Evolutionary conservation across 2,888 invertebrate species (phyloP), one percentile per base, ranked within the genome.

Genomic region (Lobophora halterata): DNA sequence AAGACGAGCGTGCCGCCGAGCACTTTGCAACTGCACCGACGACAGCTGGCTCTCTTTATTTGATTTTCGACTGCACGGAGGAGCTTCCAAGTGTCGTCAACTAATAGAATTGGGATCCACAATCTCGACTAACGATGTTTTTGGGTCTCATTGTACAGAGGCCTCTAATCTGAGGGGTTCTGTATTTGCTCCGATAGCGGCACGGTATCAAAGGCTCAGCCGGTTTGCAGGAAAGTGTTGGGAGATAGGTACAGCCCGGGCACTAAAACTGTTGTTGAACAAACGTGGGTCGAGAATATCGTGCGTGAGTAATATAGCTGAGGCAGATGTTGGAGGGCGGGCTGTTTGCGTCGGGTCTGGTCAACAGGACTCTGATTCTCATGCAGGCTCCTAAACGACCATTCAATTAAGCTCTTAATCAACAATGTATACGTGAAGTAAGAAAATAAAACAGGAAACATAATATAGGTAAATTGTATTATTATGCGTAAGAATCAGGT

Each of bases 31-130:
- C 62, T 80, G 77, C 71, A 72, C 50, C 57, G 70, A 58, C 74
- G 71, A 68, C 80, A 79, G 73, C 79, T 80, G 79, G 63, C 57
- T 55, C 64, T 62, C 71, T 74, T 78, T 79, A 82, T 83, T 80
- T 79, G 77, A 81, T 78, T 79, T 78, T 61, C 73, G 70, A 75
- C 69, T 71, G 61, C 70, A 65, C 65, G 56, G 57, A 63, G 62
- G 51, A 67, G 60, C 61, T 63, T 70, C 69, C 56, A 58, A 75
- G 65, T 76, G 75, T 74, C 72, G 61, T 65, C 59, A 61, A 61
- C 53, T 54, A 61, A 58, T 52, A 61, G 52, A 57, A 65, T 61
- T 58, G 45, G 16, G 18, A 40, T 36, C 25, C 7, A 3, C 5
- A 29, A 29, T 55, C 45, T 52, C 42, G 49, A 49, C 55, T 68